A percentile compares a stretch with the other conserved stretches of the same genome.
Evolutionary conservation across 2,888 invertebrate genomes (phyloP).

Genomic region (Coenonympha arcania): DNA sequence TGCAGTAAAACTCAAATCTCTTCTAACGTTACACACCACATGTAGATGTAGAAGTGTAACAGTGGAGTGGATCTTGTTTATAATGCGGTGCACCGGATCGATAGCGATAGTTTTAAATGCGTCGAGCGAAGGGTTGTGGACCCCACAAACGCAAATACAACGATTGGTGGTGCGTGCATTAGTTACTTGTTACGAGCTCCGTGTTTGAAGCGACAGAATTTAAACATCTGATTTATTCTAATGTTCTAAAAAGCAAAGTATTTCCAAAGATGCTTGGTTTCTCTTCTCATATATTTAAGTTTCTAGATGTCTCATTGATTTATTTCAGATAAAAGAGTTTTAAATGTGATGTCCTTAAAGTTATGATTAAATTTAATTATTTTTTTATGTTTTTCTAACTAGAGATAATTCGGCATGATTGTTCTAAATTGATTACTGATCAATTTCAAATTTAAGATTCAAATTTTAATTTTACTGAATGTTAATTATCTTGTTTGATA

Average conservation of each 20-base stretch:
- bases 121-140: slow-evolving; percentile 57
- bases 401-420: no score
- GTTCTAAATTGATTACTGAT: no score
- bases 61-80: slow-evolving; percentile 20
- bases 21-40: neutral
- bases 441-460: no score
- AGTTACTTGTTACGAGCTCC: slow-evolving; percentile 6
- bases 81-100: slow-evolving; percentile 38
- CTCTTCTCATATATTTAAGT: no score
- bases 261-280: neutral
- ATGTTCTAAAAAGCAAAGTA: neutral
- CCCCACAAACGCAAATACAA: slow-evolving; percentile 34
- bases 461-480: no score
- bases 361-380: no score
- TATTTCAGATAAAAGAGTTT: no score
- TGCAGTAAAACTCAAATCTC: neutral
- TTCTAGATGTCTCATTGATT: no score
- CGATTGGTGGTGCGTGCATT: slow-evolving; percentile 27
- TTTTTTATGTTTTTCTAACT: no score
- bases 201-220: neutral
- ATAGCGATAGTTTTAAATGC: slow-evolving; percentile 57
- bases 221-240: neutral
- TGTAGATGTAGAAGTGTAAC: neutral
- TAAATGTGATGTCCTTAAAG: no score
- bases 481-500: no score